Evolutionary conservation across 2,797 vertebrate species (phyloP).

Genomic region (Scarus forsteni): DNA sequence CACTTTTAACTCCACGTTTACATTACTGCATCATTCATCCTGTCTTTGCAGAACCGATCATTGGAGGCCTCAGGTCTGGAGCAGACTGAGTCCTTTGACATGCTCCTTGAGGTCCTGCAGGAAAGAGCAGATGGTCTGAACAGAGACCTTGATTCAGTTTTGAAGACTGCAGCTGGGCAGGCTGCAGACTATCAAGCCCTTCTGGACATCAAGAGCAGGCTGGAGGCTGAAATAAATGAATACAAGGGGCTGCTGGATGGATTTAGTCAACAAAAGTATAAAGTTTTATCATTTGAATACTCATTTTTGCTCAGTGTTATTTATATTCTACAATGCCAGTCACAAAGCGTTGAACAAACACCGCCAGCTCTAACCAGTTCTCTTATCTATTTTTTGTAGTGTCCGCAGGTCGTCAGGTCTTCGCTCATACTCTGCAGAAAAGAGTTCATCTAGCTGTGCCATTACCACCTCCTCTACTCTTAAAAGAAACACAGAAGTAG

Average conservation of each 20-base stretch:
- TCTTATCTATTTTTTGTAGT: background rate
- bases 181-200: constrained; percentile 76
- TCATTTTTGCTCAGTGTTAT: background rate
- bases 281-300: background rate
- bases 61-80: constrained; percentile 71
- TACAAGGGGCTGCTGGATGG: constrained; percentile 79
- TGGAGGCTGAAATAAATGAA: constrained; percentile 79
- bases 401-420: constrained; percentile 34
- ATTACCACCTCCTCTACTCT: background rate
- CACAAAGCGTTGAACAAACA: too few species aligned
- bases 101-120: constrained; percentile 68
- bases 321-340: background rate
- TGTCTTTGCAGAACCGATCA: constrained; percentile 63
- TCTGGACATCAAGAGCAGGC: constrained; percentile 70
- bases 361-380: background rate
- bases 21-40: too few species aligned
- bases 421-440: background rate
- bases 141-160: constrained; percentile 67
- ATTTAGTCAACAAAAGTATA: constrained; percentile 64
- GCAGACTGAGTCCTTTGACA: constrained; percentile 53
- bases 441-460: background rate
- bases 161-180: constrained; percentile 67
- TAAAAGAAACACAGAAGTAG: background rate
- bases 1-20: too few species aligned
- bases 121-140: constrained; percentile 50